Base-by-base conservation (phyloP, 2,113 vertebrate genomes). In the Epinephelus moara region DNA sequence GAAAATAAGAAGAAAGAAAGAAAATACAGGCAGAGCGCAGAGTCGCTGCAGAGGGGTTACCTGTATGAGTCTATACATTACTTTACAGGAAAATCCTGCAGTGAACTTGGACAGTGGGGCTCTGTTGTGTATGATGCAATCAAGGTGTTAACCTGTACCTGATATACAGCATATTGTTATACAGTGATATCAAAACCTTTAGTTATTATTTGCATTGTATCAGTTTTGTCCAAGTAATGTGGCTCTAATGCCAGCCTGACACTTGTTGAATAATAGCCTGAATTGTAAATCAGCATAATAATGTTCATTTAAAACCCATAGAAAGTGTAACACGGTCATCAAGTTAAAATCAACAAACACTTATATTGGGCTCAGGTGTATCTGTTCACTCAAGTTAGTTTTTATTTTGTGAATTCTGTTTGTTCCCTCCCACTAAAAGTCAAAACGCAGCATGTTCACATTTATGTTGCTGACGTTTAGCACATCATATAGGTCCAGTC, bases 401-500 rank as follows among this genome's bases (percentile, higher is more conserved):
- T 33, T 4, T 15, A 14, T 62, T 52, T 19, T 27, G 23, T 49
- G 25, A 67, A 57, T 42, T 55, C 1, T 37, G 11, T 60, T 27
- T 5, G 6, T 69, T 62, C 9, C 21, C 11, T 52, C 40, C 50
- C 52, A 45, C 40, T 42, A 10, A 59, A 64, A 61, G 10, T 11
- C 23, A 40, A 18, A 72, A 21, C 4, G 0, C 2, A 2, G 6
- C 25, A 6, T 3, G 56, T 15, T 66, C 12, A 8, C 23, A 42
- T 37, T 61, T 53, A 40, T 62, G 45, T 57, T 56, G 15, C 25
- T 40, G 50, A 3, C 49, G 4, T 37, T 37, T 37, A 37, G 33
- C 33, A 14, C 11, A 70, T 69, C 27, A 33, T 60, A 50, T n/a
- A 63, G 57, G n/a, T 67, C 66, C 15, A n/a, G 61, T 57, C 47